phyloP scores from a whole-genome alignment of 2,888 invertebrate genomes.

The Acanthoscelides obtectus region DNA sequence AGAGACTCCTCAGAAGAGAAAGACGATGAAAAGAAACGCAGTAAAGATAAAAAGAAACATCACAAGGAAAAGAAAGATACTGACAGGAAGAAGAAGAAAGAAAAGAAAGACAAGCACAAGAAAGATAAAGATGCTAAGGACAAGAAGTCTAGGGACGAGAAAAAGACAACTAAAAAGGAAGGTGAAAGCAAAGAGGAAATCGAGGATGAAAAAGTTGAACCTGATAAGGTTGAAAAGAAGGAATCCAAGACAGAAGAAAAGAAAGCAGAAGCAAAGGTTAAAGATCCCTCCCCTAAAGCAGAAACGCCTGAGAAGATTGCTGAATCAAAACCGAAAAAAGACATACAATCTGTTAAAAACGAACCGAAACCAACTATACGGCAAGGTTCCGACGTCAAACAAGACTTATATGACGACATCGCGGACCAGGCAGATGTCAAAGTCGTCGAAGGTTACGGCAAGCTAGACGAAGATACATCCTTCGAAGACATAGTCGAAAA shows the following conservation, averaged over 20 bases:
- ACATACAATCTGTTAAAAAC: slow-evolving; percentile 52
- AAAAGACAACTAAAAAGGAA: slow-evolving; percentile 34
- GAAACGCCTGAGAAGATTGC: too few relatives aligned
- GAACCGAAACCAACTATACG: slow-evolving; percentile 19
- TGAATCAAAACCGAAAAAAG: slow-evolving; percentile 24
- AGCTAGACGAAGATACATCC: slow-evolving; percentile 31
- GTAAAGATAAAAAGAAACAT: slow-evolving; percentile 53
- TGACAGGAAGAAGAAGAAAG: slow-evolving; percentile 47
- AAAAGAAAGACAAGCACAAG: slow-evolving; percentile 44
- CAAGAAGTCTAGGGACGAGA: slow-evolving; percentile 38
- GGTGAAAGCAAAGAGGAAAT: slow-evolving; percentile 33
- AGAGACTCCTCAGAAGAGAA: slow-evolving; percentile 33
- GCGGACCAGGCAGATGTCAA: slow-evolving; percentile 54
- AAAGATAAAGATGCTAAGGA: slow-evolving; percentile 35
- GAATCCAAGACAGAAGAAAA: slow-evolving; percentile 46
- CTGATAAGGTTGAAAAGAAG: slow-evolving; percentile 37
- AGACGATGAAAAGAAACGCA: slow-evolving; percentile 41
- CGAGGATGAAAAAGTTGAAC: slow-evolving; percentile 10
- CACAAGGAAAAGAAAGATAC: slow-evolving; percentile 52
- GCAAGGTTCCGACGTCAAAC: slow-evolving; percentile 11
- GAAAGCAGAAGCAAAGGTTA: slow-evolving; percentile 21
- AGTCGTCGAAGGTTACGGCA: slow-evolving; percentile 56
- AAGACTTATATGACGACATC: slow-evolving; percentile 54
- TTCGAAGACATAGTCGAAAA: slow-evolving; percentile 14
- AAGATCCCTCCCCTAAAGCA: not conserved